Conservation (phyloP, 1,140 invertebrate species). For the Oryctes rhinoceros region DNA sequence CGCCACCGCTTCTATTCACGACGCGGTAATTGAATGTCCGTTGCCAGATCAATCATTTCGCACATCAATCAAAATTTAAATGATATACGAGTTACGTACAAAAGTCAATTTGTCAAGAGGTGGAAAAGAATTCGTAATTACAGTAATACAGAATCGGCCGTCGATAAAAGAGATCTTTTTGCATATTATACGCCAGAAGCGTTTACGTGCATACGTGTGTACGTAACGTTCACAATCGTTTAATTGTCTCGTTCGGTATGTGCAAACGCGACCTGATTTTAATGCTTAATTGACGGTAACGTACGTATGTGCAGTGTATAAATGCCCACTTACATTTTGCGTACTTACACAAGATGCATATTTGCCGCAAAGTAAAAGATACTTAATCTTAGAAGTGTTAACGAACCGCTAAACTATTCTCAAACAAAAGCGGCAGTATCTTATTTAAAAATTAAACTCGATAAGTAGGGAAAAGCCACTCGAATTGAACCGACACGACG, state of each 20-base stretch:
- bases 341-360: not conserved
- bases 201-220: not conserved
- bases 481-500: no score
- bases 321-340: not conserved
- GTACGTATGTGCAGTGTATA: not conserved
- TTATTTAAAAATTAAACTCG: no score
- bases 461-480: no score
- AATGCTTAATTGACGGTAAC: slow-evolving; percentile 14
- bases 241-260: slow-evolving; percentile 26
- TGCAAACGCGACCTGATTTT: slow-evolving; percentile 18
- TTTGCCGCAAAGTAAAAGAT: not conserved
- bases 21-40: slow-evolving; percentile 3
- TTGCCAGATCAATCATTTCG: slow-evolving; percentile 11
- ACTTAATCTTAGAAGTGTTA: no score
- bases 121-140: slow-evolving; percentile 6
- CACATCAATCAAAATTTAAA: slow-evolving; percentile 15
- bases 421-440: not conserved
- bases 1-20: not conserved
- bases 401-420: no score
- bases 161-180: not conserved
- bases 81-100: not conserved
- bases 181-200: slow-evolving; percentile 5
- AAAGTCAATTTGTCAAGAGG: slow-evolving; percentile 14
- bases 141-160: not conserved
- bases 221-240: not conserved